phyloP scores from a whole-genome alignment of 2,888 invertebrate genomes.

The Chromoteleia sp. region DNA sequence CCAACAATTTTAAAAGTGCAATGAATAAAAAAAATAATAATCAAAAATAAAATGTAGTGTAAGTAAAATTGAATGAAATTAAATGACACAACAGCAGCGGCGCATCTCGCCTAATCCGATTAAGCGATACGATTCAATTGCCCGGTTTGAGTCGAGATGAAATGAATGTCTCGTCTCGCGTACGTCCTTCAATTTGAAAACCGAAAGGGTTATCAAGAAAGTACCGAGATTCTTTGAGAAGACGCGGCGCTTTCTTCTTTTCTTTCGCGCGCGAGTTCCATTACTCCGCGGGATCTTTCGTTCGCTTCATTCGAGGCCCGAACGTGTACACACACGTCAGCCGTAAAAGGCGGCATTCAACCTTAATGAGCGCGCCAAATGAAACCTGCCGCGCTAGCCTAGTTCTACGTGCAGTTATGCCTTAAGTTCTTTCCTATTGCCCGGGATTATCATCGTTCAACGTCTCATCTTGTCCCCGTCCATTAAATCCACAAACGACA shows the following conservation, averaged over 20 bases:
- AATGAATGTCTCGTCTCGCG: constrained; percentile 12
- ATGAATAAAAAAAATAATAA: too few relatives aligned
- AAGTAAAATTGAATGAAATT: too few relatives aligned
- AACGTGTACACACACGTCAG: constrained; percentile 39
- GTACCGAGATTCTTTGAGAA: constrained; percentile 16
- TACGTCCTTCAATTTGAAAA: constrained; percentile 39
- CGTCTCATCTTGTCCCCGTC: constrained; percentile 47
- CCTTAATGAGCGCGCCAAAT: constrained; percentile 60
- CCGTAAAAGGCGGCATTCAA: constrained; percentile 62
- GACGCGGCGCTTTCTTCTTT: too few relatives aligned
- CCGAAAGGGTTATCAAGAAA: constrained; percentile 51
- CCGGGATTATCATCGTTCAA: constrained; percentile 50
- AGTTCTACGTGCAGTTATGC: constrained; percentile 52
- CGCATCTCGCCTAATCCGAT: constrained; percentile 40
- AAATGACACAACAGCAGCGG: constrained; percentile 27
- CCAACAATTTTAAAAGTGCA: too few relatives aligned
- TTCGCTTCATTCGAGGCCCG: constrained; percentile 23
- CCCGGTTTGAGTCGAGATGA: constrained; percentile 3
- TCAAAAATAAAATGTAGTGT: too few relatives aligned
- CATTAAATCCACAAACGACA: constrained; percentile 53
- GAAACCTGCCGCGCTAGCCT: constrained; percentile 58
- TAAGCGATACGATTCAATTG: constrained; percentile 38
- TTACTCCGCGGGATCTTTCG: constrained; percentile 39
- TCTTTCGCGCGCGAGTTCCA: constrained; percentile 7
- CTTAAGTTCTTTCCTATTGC: constrained; percentile 45